Evolutionary conservation across 2,113 vertebrate genomes (phyloP).

Genomic region (Proterorhinus semilunaris): DNA sequence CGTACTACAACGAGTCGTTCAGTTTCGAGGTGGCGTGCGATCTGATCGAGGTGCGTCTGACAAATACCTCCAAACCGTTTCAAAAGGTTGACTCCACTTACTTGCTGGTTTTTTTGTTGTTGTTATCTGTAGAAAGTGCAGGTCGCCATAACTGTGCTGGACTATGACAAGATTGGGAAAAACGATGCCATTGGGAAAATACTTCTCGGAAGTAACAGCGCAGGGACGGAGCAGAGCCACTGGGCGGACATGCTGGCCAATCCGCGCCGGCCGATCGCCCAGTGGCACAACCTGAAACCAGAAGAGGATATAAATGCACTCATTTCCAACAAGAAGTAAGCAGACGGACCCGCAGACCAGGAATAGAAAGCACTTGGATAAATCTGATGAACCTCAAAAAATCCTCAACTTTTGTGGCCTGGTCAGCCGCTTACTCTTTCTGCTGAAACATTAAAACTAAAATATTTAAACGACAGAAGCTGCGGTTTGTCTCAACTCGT

Average conservation of each 20-base stretch:
- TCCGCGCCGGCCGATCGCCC: constrained; percentile 92
- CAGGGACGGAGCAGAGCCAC: constrained; percentile 89
- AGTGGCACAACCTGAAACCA: constrained; percentile 87
- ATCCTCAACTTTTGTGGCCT: neutral
- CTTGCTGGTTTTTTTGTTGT: constrained; percentile 5
- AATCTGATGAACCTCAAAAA: constrained; percentile 30
- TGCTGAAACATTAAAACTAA: no score
- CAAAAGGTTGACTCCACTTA: neutral
- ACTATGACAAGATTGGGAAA: constrained; percentile 99
- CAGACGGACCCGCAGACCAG: neutral
- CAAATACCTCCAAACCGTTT: neutral
- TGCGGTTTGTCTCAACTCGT: no score
- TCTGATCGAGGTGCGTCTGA: constrained; percentile 88
- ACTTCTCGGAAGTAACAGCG: constrained; percentile 87
- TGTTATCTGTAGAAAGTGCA: constrained; percentile 87
- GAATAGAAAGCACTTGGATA: constrained; percentile 1
- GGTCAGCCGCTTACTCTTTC: no score
- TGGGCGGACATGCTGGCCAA: constrained; percentile 84
- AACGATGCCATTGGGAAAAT: constrained; percentile 97
- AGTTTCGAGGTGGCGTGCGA: constrained; percentile 97
- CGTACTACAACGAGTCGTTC: constrained; percentile 86
- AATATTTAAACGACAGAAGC: no score
- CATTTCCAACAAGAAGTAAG: constrained; percentile 89
- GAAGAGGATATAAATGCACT: constrained; percentile 83
- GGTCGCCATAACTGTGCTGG: constrained; percentile 94